These are phyloP conservation scores for Drosophila stalkeri DNA, from an alignment of 2,888 invertebrate species.

Conservation along the genomic window DNA sequence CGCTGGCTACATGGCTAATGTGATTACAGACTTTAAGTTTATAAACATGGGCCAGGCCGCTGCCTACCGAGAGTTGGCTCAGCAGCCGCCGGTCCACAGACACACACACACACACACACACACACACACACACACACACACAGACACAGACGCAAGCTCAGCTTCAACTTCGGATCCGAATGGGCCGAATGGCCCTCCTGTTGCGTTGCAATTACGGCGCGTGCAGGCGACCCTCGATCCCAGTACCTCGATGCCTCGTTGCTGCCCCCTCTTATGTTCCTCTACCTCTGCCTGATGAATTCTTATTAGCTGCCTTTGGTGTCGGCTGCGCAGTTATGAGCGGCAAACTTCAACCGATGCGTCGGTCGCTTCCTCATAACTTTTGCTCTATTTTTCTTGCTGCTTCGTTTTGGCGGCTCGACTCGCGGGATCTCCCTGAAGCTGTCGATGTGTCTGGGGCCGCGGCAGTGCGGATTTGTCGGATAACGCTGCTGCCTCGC, in stretches of 20 bases:
- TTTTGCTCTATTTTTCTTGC: constrained; percentile 72
- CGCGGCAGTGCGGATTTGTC: constrained; percentile 44
- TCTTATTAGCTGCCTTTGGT: constrained; percentile 75
- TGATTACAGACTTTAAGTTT: constrained; percentile 86
- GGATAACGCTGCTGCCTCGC: constrained; percentile 57
- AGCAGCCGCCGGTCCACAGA: constrained; percentile 37
- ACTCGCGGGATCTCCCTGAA: constrained; percentile 66
- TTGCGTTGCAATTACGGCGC: constrained; percentile 80
- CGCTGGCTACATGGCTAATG: constrained; percentile 83
- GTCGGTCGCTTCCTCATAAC: constrained; percentile 76
- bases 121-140: neutral
- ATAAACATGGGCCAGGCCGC: constrained; percentile 81
- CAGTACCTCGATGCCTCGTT: constrained; percentile 18
- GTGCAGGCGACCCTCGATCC: constrained; percentile 73
- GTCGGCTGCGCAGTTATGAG: constrained; percentile 56
- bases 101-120: neutral
- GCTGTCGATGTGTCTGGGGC: constrained; percentile 64
- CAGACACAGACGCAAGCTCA: constrained; percentile 1
- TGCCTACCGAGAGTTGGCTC: constrained; percentile 49
- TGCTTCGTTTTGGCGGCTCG: constrained; percentile 29
- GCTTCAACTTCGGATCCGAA: constrained; percentile 33
- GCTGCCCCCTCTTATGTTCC: constrained; percentile 19
- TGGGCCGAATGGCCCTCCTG: constrained; percentile 64
- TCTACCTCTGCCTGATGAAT: constrained; percentile 66
- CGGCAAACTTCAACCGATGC: constrained; percentile 78